These are phyloP conservation scores for Urocolius indicus DNA, from an alignment of 2,113 vertebrate genomes.

Conservation along the genomic window DNA sequence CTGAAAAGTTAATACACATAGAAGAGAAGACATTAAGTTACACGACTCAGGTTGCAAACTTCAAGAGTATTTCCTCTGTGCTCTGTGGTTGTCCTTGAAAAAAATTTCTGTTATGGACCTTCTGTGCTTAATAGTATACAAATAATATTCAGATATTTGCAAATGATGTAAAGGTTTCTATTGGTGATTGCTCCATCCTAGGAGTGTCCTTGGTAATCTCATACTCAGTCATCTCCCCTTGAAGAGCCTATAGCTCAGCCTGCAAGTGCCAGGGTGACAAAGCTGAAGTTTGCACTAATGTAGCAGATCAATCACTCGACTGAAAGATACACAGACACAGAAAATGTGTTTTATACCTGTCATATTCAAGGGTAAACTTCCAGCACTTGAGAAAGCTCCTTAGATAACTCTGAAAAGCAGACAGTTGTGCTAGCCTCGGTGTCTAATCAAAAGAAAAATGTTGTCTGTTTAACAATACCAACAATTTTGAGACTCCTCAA, in stretches of 20 bases:
- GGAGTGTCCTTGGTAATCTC: slow-evolving; percentile 14
- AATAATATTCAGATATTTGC: neutral
- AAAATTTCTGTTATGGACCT: neutral
- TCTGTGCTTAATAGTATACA: neutral
- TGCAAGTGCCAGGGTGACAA: slow-evolving; percentile 23
- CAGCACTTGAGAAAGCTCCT: slow-evolving; percentile 5
- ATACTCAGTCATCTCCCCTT: neutral
- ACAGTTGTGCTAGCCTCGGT: slow-evolving; percentile 60
- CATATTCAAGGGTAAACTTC: slow-evolving; percentile 76
- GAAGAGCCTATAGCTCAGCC: neutral
- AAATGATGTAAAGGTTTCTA: neutral
- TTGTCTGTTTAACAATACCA: slow-evolving; percentile 69
- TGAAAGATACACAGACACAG: slow-evolving; percentile 60
- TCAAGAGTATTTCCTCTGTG: neutral
- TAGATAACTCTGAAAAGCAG: slow-evolving; percentile 54
- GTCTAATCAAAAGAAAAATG: slow-evolving; percentile 70
- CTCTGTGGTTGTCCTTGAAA: neutral
- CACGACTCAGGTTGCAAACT: neutral
- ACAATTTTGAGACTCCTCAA: slow-evolving; percentile 6
- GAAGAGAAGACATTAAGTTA: neutral
- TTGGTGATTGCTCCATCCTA: neutral
- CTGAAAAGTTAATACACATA: neutral
- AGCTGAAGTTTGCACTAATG: slow-evolving; percentile 35
- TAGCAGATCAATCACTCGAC: slow-evolving; percentile 68
- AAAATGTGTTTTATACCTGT: slow-evolving; percentile 70